Base-by-base conservation (phyloP, 2,888 invertebrate species). In the Drosophila neonasuta region DNA sequence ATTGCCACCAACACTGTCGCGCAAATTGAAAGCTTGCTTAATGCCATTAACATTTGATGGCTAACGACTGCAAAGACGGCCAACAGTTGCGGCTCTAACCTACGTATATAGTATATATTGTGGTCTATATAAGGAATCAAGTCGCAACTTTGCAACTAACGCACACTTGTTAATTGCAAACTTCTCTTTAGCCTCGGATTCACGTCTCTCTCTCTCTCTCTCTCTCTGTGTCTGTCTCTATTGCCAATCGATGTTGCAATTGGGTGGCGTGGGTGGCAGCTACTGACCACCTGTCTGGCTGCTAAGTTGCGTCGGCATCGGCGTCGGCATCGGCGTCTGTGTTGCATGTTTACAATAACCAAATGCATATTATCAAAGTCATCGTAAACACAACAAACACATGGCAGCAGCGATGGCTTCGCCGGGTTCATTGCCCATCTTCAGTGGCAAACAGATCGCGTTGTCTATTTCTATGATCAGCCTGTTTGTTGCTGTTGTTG, bases 21-120 rank as follows among this genome's bases (percentile, higher is more conserved):
- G 61, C 59, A 66, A 79, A 84, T 79, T 79, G 82, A 76, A 68
- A 86, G 71, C 84, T 82, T 80, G 83, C 83, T 80, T 82, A 82
- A 82, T 85, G 75, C 87, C 80, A 82, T 82, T 82, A 82, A 82
- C 82, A 80, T 69, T 77, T 63, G 74, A 83, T 82, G 87, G 82
- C 87, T 82, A 87, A 82, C 86, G 52, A 69, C 73, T 68, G 59
- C 41, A n/a, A 32, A 34, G 20, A 32, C 45, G 50, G 30, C 0
- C 50, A 46, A 34, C 51, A 32, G n/a, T 56, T 61, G 36, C 41
- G 51, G 17, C 48, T 74, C 57, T 45, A 54, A 24, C 6, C 6
- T 10, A 32, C 2, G 2, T 32, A 32, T 32, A 32, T 32, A 10
- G 6, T 10, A 32, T 32, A 9, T 32, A 24, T 5, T 62, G 54